phyloP scores from a whole-genome alignment of 2,888 invertebrate genomes.

The Mythimna impura region DNA sequence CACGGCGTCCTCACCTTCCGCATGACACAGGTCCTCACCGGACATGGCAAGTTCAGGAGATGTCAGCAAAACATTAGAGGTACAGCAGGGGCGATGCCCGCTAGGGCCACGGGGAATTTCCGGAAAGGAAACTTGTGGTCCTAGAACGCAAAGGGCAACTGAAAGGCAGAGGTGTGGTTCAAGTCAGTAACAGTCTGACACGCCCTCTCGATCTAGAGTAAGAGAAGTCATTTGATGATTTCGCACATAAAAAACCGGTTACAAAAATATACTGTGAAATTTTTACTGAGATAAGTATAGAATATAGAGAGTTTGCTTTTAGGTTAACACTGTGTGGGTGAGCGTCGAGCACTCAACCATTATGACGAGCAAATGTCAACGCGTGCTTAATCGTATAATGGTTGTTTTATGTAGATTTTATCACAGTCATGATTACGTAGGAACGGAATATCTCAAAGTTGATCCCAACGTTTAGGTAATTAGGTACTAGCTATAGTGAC shows the following conservation, averaged over 20 bases:
- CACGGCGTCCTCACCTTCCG: too few relatives aligned
- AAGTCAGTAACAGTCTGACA: too few relatives aligned
- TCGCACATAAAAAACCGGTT: neutral
- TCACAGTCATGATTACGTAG: slow-evolving; percentile 36
- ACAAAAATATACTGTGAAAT: neutral
- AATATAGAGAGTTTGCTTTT: neutral
- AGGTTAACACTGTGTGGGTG: neutral
- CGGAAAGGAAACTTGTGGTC: too few relatives aligned
- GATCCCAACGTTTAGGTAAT: neutral
- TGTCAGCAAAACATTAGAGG: too few relatives aligned
- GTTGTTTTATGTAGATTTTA: slow-evolving; percentile 52
- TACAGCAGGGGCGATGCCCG: too few relatives aligned
- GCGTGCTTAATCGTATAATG: slow-evolving; percentile 30
- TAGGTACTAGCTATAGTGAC: neutral
- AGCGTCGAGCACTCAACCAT: slow-evolving; percentile 17
- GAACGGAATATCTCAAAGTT: slow-evolving; percentile 13
- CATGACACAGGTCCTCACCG: too few relatives aligned
- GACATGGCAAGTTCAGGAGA: too few relatives aligned
- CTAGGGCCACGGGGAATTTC: too few relatives aligned
- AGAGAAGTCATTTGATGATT: too few relatives aligned
- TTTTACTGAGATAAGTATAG: slow-evolving; percentile 4
- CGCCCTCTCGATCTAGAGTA: too few relatives aligned
- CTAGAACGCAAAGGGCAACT: too few relatives aligned
- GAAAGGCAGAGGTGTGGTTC: too few relatives aligned
- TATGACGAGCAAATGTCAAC: slow-evolving; percentile 34